Percentiles rank a stretch among this genome's conserved stretches.
phyloP scores from a whole-genome alignment of 2,888 invertebrate genomes.

The Acleris holmiana region DNA sequence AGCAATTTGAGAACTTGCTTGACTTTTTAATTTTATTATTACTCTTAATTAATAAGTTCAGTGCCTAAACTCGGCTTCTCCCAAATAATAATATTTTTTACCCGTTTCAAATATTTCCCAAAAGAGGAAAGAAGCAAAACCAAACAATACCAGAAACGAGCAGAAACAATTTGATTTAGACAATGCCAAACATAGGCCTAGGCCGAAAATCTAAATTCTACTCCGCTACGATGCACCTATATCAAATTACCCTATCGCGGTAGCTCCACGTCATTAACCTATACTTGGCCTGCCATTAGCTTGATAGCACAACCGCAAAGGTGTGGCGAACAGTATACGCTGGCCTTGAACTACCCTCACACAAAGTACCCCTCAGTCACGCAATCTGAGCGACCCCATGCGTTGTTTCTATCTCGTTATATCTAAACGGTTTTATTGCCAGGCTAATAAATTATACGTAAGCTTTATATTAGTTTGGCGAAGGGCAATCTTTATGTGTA shows the following conservation, averaged over 20 bases:
- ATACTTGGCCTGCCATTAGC: conserved; percentile 1
- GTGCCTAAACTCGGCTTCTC: too few relatives aligned
- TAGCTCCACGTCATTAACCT: conserved; percentile 1
- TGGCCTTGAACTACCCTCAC: conserved; percentile 26
- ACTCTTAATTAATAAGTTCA: too few relatives aligned
- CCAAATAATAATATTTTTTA: too few relatives aligned
- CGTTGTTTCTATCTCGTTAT: conserved; percentile 20
- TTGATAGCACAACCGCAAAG: conserved; percentile 3
- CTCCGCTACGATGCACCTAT: not conserved
- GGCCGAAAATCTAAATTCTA: too few relatives aligned
- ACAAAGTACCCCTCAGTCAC: conserved; percentile 29
- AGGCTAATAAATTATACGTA: conserved; percentile 23
- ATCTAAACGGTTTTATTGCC: conserved; percentile 31
- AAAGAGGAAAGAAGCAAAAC: too few relatives aligned
- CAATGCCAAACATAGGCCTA: too few relatives aligned
- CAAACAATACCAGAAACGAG: too few relatives aligned
- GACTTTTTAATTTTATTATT: too few relatives aligned
- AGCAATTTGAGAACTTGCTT: too few relatives aligned
- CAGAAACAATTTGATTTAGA: too few relatives aligned
- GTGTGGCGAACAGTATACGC: conserved; percentile 17
- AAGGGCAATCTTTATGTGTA: conserved; percentile 3
- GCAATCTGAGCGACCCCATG: conserved; percentile 14
- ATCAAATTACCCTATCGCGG: not conserved
- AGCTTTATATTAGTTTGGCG: conserved; percentile 7
- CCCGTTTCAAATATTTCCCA: too few relatives aligned